Conservation (phyloP, 2,888 invertebrate species). For the Drosophila borborema region DNA sequence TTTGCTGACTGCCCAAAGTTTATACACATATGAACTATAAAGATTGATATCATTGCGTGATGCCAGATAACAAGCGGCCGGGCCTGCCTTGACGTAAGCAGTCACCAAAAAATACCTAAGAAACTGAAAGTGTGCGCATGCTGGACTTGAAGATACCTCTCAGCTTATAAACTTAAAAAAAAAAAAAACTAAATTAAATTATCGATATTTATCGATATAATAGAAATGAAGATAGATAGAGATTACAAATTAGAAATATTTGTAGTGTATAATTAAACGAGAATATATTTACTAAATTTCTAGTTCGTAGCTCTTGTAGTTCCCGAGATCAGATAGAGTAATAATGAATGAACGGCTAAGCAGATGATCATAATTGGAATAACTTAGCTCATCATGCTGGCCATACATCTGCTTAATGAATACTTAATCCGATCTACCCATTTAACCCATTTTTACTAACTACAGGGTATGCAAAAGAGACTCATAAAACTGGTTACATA, state of each 20-base stretch:
- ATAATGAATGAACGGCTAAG: background rate
- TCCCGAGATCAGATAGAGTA: background rate
- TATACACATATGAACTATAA: conserved; percentile 57
- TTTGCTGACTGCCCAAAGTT: conserved; percentile 15
- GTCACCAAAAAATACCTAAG: conserved; percentile 13
- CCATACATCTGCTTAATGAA: no score
- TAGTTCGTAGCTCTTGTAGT: background rate
- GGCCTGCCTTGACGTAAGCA: conserved; percentile 60
- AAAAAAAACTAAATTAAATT: no score
- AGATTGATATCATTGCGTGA: conserved; percentile 70
- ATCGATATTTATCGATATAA: background rate
- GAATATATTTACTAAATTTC: background rate
- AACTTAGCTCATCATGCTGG: background rate
- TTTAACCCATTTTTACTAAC: background rate
- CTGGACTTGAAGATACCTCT: background rate
- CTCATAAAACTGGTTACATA: conserved; percentile 70
- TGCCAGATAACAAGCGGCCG: conserved; percentile 43
- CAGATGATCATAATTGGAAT: background rate
- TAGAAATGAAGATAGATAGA: background rate
- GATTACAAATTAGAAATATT: no score
- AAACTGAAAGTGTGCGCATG: background rate
- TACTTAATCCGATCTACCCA: background rate
- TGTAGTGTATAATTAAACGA: no score
- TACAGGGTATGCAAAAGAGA: conserved; percentile 1
- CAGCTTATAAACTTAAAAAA: no score